These are phyloP conservation scores for Halisarca cf. caerulea DNA, from an alignment of 37 sponge, comb jelly and placozoan species.

Conservation along the genomic window DNA sequence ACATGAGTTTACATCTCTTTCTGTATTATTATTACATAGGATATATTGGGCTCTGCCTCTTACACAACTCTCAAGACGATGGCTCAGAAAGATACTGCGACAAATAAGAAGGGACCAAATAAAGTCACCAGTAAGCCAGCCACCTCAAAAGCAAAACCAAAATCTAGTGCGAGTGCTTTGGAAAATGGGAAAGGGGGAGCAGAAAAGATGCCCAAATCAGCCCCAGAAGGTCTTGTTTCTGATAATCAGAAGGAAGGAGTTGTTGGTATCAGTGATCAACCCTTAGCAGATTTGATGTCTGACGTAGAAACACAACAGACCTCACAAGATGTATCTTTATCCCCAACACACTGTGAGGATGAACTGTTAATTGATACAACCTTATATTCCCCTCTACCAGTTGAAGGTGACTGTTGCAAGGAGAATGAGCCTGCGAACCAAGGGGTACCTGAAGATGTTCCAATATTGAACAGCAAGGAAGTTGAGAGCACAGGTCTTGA, in stretches of 20 bases:
- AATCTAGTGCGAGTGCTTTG: slow-evolving; percentile 15
- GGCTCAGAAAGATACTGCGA: too few species aligned
- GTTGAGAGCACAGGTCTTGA: not conserved
- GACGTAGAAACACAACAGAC: slow-evolving; percentile 25
- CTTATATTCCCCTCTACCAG: not conserved
- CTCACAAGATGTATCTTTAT: slow-evolving; percentile 53
- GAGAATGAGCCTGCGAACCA: not conserved
- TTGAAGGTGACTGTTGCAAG: not conserved
- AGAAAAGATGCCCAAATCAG: slow-evolving; percentile 57
- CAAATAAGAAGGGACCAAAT: too few species aligned
- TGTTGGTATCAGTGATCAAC: not conserved
- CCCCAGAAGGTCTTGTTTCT: not conserved
- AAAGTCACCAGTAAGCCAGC: too few species aligned
- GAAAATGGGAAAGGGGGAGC: slow-evolving; percentile 38
- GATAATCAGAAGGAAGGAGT: not conserved
- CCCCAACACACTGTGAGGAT: slow-evolving; percentile 44
- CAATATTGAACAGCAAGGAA: not conserved
- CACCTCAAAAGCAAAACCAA: too few species aligned
- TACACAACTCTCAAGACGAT: too few species aligned
- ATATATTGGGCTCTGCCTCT: too few species aligned
- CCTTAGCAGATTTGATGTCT: not conserved
- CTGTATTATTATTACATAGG: too few species aligned
- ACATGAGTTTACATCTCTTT: too few species aligned
- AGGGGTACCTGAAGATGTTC: not conserved
- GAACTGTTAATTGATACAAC: slow-evolving; percentile 28